Evolutionary conservation across 2,888 invertebrate species (phyloP).

Genomic region (Ophion slaviceki): DNA sequence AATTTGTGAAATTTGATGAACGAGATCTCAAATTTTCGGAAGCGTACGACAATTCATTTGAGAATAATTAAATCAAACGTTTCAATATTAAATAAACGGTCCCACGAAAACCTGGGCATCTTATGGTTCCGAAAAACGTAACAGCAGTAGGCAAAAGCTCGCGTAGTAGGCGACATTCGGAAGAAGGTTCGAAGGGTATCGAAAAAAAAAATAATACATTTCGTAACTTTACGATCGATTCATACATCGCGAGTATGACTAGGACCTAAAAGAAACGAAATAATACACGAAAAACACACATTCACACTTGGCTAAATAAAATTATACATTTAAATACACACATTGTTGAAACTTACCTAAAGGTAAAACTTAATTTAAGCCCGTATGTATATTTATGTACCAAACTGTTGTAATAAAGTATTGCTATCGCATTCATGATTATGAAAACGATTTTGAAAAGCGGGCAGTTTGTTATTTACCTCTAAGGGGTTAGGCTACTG

Average conservation of each 20-base stretch:
- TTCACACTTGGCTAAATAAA: conserved; percentile 33
- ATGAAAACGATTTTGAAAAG: conserved; percentile 57
- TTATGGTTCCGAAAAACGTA: conserved; percentile 49
- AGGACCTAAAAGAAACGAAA: conserved; percentile 34
- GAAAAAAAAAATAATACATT: conserved; percentile 20
- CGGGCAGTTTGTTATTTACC: not conserved
- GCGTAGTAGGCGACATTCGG: conserved; percentile 38
- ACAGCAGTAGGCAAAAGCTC: conserved; percentile 19
- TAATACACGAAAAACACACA: conserved; percentile 46
- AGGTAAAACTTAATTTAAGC: conserved; percentile 76
- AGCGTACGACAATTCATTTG: conserved; percentile 25
- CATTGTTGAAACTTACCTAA: conserved; percentile 71
- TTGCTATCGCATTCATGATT: conserved; percentile 78
- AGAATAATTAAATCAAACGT: conserved; percentile 41
- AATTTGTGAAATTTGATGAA: not conserved
- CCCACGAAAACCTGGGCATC: conserved; percentile 56
- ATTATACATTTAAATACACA: conserved; percentile 55
- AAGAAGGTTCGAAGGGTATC: conserved; percentile 53
- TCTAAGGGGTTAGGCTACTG: not conserved
- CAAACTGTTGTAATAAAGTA: conserved; percentile 82
- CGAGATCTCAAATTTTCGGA: not conserved
- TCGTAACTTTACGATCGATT: conserved; percentile 47
- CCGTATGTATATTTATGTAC: conserved; percentile 83
- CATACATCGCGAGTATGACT: conserved; percentile 51
- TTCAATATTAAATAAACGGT: conserved; percentile 54